phyloP scores from a whole-genome alignment of 2,113 vertebrate species.

The Muntiacus muntjak region DNA sequence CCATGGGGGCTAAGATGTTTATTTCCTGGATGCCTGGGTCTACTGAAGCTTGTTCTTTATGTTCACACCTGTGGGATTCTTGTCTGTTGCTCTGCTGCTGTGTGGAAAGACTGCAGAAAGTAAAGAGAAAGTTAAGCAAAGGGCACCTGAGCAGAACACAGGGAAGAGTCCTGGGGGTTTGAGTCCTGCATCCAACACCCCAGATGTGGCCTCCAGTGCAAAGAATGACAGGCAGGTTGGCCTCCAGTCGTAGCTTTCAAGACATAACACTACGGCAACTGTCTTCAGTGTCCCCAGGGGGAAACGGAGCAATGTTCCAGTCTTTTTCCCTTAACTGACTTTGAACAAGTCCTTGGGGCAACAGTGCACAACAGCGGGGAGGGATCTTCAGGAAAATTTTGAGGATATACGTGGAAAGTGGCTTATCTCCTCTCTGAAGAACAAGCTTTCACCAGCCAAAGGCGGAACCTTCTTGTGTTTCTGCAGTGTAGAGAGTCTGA shows the following conservation, averaged over 20 bases:
- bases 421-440: neutral
- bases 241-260: neutral
- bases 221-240: neutral
- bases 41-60: neutral
- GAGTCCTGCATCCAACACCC: neutral
- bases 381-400: neutral
- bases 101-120: neutral
- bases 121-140: neutral
- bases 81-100: no score
- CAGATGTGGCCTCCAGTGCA: neutral
- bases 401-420: neutral
- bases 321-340: neutral
- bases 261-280: neutral
- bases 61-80: neutral
- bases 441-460: neutral
- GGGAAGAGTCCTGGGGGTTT: neutral
- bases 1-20: neutral
- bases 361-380: no score
- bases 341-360: neutral
- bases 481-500: neutral
- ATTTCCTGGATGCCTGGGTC: neutral
- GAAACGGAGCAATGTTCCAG: neutral
- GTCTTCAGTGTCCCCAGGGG: neutral
- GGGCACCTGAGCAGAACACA: neutral
- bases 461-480: neutral